Conservation (phyloP, 2,797 vertebrate genomes). For the Petrocephalus schoutedeni region DNA sequence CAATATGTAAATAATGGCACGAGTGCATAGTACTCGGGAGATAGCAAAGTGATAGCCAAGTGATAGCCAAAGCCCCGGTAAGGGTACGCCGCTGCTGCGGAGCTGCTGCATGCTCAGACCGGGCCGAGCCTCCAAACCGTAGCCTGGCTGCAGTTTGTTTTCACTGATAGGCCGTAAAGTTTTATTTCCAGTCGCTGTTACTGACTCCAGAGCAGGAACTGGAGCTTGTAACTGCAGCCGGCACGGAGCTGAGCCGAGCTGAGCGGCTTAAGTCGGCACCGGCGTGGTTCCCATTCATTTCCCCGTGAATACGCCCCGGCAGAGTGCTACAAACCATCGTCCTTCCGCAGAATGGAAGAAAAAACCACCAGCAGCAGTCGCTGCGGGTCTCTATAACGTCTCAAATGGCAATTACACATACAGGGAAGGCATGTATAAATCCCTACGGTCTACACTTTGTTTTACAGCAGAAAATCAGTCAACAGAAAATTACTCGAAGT, state of each 20-base stretch:
- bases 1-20: neutral
- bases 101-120: too few species aligned
- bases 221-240: conserved; percentile 46
- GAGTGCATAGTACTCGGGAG: neutral
- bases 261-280: conserved; percentile 40
- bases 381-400: neutral
- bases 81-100: neutral
- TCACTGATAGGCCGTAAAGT: conserved; percentile 43
- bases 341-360: neutral
- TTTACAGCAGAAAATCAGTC: neutral
- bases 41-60: neutral
- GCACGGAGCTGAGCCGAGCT: conserved; percentile 40
- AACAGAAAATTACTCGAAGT: neutral
- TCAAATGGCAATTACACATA: neutral
- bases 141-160: conserved; percentile 8
- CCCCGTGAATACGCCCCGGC: neutral
- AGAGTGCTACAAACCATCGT: neutral
- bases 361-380: neutral
- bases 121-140: neutral
- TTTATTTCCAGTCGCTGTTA: conserved; percentile 49
- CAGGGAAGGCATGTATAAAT: neutral
- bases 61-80: neutral
- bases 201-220: conserved; percentile 40
- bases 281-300: conserved; percentile 6
- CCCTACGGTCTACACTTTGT: neutral